Evolutionary conservation across 2,888 invertebrate species (phyloP), one percentile per base, ranked within the genome.

Genomic region (Escarpia spicata): DNA sequence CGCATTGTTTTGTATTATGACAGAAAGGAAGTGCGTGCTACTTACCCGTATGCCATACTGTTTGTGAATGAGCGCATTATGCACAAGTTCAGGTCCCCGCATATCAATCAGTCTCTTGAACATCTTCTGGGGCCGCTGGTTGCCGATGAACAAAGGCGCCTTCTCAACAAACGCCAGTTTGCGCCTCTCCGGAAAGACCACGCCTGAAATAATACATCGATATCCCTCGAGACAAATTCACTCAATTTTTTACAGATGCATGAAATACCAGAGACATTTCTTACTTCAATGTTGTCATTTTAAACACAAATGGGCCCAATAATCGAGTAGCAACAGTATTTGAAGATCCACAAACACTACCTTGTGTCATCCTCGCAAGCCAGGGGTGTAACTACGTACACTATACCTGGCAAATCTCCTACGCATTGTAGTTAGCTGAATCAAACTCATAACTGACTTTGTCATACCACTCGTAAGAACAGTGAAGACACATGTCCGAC

Each of bases 11-110:
- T 37, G 37, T 37, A 37, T 37, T 37, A 37, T 37, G 37, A 37
- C 37, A 37, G 37, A 37, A 2, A 52, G 52, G 15, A 52, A 52
- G 91, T 91, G 45, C 19, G n/a, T 91, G 37, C 6, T 95, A 97
- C 97, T 97, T 97, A 98, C 98, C 96, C 99, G 97, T 94, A 99
- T 98, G 91, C 99, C 99, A 97, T 97, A 99, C 95, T 99, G 99
- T 95, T 98, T 98, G 95, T 99, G 98, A 93, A 98, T 97, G 19
- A 99, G 97, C 92, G 97, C 97, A 95, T 98, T 99, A 95, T 99
- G 99, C 44, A 98, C 96, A 8, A 96, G 94, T 96, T 99, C 99
- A 0, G 99, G 99, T 0, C 99, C 99, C 96, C 99, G 94, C 98
- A 99, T 98, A 90, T 98, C 97, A n/a, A 97, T 97, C 2, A 99